phyloP scores from a whole-genome alignment of 2,888 invertebrate species.

The Torymus aiolomorphi region DNA sequence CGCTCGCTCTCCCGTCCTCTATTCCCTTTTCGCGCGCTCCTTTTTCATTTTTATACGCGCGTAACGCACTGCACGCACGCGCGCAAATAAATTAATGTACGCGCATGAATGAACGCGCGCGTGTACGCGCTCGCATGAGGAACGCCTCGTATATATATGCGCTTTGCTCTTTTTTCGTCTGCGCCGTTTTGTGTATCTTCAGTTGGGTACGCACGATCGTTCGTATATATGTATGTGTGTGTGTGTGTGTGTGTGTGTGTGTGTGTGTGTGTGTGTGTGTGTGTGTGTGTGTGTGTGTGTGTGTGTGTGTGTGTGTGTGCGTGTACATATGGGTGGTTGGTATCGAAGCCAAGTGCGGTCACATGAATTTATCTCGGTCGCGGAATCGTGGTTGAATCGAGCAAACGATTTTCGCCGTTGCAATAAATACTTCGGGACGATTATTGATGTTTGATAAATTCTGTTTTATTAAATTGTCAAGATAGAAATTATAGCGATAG shows the following conservation, averaged over 20 bases:
- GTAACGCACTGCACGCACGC: background rate
- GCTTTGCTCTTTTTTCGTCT: no score
- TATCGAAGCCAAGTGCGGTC: conserved; percentile 44
- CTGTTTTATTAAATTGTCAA: background rate
- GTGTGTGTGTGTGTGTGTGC: no score
- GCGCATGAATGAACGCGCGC: background rate
- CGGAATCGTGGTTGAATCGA: conserved; percentile 11
- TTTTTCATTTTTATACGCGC: conserved; percentile 16
- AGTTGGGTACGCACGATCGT: no score
- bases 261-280: no score
- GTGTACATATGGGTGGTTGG: background rate
- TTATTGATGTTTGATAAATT: background rate
- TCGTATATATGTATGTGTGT: no score
- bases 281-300: no score
- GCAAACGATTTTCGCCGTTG: conserved; percentile 28
- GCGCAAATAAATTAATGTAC: background rate
- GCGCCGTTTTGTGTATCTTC: no score
- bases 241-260: no score
- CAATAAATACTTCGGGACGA: conserved; percentile 4
- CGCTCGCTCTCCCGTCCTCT: background rate
- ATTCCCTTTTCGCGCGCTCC: conserved; percentile 12
- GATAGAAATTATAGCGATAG: background rate
- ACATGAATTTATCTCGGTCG: conserved; percentile 46
- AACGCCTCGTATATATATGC: no score
- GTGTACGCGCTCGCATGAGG: background rate